These are phyloP conservation scores for Scyliorhinus canicula DNA, from an alignment of 2,797 vertebrate species.

Conservation along the genomic window DNA sequence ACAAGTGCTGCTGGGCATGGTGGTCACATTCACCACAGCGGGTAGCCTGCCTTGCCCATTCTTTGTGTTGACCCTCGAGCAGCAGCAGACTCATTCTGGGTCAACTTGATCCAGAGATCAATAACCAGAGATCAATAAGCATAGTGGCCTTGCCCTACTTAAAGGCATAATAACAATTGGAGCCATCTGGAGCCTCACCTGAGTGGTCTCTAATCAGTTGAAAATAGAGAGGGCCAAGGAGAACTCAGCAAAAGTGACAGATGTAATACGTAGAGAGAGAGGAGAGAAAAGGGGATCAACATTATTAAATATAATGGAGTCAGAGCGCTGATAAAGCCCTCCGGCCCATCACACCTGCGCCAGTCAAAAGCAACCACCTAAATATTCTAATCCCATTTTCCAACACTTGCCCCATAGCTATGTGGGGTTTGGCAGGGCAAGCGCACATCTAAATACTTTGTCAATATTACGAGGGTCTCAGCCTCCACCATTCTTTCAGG, in stretches of 20 bases:
- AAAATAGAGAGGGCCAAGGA: neutral
- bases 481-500: too few species aligned
- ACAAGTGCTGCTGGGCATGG: too few species aligned
- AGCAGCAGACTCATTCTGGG: neutral
- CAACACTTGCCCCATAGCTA: too few species aligned
- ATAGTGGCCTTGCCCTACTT: neutral
- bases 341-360: too few species aligned
- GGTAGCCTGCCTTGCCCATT: neutral
- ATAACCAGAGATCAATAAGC: neutral
- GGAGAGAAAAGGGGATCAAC: neutral
- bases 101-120: neutral
- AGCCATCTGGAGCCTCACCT: neutral
- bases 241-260: neutral
- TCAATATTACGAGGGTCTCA: too few species aligned
- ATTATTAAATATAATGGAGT: neutral
- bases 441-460: too few species aligned
- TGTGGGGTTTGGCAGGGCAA: too few species aligned
- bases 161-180: neutral
- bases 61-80: neutral
- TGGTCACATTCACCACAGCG: too few species aligned
- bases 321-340: too few species aligned
- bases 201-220: neutral
- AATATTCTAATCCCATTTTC: too few species aligned
- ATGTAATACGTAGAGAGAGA: neutral
- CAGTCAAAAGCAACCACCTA: too few species aligned